Evolutionary conservation across 2,113 vertebrate species (phyloP).

Genomic region (Aphyosemion australe): DNA sequence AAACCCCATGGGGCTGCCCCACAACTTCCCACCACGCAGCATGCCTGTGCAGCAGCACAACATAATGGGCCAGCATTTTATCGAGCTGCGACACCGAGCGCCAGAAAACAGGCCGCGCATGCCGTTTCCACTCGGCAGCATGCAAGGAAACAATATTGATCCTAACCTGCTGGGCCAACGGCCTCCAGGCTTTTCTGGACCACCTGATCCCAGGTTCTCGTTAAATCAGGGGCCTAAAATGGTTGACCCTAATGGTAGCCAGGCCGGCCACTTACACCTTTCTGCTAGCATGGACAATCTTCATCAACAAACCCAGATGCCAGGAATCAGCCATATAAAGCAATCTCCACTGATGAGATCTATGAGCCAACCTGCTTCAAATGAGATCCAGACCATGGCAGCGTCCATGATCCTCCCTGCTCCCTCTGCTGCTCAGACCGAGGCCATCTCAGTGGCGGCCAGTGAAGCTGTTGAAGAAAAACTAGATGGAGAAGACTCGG

Average conservation of each 20-base stretch:
- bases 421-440: constrained; percentile 71
- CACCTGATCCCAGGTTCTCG: constrained; percentile 79
- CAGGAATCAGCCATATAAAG: constrained; percentile 69
- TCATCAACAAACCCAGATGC: constrained; percentile 77
- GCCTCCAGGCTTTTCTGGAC: constrained; percentile 77
- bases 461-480: constrained; percentile 85
- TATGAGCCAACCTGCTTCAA: constrained; percentile 82
- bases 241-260: constrained; percentile 78
- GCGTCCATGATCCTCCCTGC: constrained; percentile 73
- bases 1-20: constrained; percentile 79
- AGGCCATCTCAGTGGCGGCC: constrained; percentile 61
- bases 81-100: constrained; percentile 90
- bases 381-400: constrained; percentile 78
- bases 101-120: constrained; percentile 85
- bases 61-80: constrained; percentile 93
- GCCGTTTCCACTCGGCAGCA: constrained; percentile 76
- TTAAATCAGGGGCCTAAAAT: constrained; percentile 78
- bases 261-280: constrained; percentile 76
- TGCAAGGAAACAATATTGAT: constrained; percentile 78
- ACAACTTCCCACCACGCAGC: constrained; percentile 85
- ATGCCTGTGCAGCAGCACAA: constrained; percentile 91
- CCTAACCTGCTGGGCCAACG: constrained; percentile 78
- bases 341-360: constrained; percentile 81
- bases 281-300: constrained; percentile 85
- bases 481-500: constrained; percentile 89